phyloP scores from a whole-genome alignment of 2,113 vertebrate genomes.

The Oreochromis tanganicae region DNA sequence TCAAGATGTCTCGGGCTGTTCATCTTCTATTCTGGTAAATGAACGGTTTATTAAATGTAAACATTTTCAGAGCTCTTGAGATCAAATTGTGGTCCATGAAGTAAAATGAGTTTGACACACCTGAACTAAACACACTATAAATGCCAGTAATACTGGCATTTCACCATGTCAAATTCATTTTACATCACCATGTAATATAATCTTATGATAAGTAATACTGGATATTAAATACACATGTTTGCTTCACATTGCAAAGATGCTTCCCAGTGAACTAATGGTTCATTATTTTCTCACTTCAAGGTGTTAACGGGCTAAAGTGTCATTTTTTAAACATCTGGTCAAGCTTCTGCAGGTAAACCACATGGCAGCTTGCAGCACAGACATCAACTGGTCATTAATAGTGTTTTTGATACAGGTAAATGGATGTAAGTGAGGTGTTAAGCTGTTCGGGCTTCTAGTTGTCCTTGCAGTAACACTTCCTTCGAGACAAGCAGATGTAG shows the following conservation, averaged over 20 bases:
- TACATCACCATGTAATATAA: background rate
- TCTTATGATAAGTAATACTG: background rate
- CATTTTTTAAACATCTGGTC: background rate
- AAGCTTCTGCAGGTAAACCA: background rate
- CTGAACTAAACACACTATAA: background rate
- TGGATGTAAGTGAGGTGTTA: constrained; percentile 24
- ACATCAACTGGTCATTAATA: constrained; percentile 8
- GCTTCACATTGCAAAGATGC: background rate
- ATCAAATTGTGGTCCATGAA: background rate
- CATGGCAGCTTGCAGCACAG: background rate
- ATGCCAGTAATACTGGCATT: background rate
- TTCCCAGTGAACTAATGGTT: background rate
- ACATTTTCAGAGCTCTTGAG: background rate
- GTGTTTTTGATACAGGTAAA: background rate
- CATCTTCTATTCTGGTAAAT: background rate
- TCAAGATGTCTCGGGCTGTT: background rate
- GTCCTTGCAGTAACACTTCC: background rate
- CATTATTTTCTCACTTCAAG: background rate
- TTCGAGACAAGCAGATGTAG: background rate
- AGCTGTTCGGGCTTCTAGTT: background rate
- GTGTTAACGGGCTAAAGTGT: background rate
- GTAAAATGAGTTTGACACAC: background rate
- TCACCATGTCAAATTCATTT: background rate
- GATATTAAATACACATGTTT: background rate
- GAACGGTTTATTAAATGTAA: background rate